phyloP scores from a whole-genome alignment of 2,797 vertebrate species.

The Apodemus agrarius region DNA sequence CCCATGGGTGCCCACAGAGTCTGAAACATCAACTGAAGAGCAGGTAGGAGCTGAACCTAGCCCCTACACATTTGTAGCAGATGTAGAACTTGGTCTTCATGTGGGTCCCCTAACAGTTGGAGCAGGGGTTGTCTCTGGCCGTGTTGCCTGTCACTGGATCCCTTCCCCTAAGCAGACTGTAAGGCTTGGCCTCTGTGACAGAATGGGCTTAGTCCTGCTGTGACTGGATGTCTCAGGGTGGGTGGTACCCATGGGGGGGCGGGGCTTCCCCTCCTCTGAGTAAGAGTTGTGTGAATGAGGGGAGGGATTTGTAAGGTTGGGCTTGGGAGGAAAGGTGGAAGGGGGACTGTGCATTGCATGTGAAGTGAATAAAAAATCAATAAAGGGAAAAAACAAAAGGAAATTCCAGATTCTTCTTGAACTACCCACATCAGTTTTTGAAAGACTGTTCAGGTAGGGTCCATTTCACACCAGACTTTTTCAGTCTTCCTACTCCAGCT shows the following conservation, averaged over 20 bases:
- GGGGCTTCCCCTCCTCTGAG: background rate
- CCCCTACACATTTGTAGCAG: background rate
- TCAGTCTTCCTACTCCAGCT: background rate
- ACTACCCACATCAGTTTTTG: background rate
- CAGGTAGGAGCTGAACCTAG: background rate
- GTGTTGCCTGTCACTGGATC: background rate
- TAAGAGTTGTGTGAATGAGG: background rate
- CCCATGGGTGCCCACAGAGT: background rate
- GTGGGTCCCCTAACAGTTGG: background rate
- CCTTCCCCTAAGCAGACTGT: background rate
- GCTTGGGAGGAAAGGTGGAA: background rate
- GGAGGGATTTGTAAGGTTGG: background rate
- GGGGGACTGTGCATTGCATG: background rate
- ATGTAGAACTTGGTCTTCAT: background rate
- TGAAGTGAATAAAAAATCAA: background rate
- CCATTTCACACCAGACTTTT: background rate
- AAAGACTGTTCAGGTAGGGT: background rate
- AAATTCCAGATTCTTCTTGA: background rate
- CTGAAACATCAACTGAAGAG: background rate
- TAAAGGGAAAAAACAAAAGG: background rate
- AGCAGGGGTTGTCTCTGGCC: background rate
- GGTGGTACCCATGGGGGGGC: background rate
- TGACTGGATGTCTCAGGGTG: background rate
- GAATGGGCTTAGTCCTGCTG: background rate
- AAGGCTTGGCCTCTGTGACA: background rate